Evolutionary conservation across 2,888 invertebrate genomes (phyloP).

Genomic region (Spodoptera littoralis): DNA sequence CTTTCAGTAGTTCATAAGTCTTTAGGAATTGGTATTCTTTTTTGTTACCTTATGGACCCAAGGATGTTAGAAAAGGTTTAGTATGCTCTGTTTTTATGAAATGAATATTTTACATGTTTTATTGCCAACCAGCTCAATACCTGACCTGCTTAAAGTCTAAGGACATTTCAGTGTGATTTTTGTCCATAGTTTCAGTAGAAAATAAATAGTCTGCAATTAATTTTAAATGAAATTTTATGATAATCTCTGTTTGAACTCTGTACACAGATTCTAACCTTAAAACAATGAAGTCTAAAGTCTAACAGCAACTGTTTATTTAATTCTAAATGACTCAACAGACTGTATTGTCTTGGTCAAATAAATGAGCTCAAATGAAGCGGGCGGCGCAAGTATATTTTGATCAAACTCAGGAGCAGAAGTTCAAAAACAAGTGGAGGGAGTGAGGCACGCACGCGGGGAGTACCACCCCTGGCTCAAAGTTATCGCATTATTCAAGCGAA

Average conservation of each 20-base stretch:
- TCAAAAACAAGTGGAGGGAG: slow-evolving; percentile 82
- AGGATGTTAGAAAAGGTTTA: slow-evolving; percentile 9
- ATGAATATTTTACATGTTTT: slow-evolving; percentile 2
- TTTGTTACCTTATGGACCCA: background rate
- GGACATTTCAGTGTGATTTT: no score
- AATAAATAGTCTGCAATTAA: no score
- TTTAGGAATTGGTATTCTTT: slow-evolving; percentile 12
- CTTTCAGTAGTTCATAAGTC: slow-evolving; percentile 21
- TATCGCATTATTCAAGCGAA: slow-evolving; percentile 88
- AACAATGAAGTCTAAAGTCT: background rate
- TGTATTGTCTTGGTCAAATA: slow-evolving; percentile 60
- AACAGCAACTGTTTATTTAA: slow-evolving; percentile 20
- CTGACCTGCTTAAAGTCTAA: no score
- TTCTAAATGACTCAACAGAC: slow-evolving; percentile 30
- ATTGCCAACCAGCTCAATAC: no score
- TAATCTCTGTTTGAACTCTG: no score
- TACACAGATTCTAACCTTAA: no score
- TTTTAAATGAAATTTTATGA: no score
- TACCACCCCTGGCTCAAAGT: slow-evolving; percentile 79
- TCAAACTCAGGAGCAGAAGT: slow-evolving; percentile 85
- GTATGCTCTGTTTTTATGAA: background rate
- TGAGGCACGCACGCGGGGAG: slow-evolving; percentile 79
- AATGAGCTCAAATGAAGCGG: slow-evolving; percentile 71
- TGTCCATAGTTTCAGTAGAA: no score
- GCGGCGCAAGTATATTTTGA: slow-evolving; percentile 83